Percentiles rank a stretch among this genome's conserved stretches.
Evolutionary conservation across 2,888 invertebrate species (phyloP).

Genomic region (Harpalus rubripes): DNA sequence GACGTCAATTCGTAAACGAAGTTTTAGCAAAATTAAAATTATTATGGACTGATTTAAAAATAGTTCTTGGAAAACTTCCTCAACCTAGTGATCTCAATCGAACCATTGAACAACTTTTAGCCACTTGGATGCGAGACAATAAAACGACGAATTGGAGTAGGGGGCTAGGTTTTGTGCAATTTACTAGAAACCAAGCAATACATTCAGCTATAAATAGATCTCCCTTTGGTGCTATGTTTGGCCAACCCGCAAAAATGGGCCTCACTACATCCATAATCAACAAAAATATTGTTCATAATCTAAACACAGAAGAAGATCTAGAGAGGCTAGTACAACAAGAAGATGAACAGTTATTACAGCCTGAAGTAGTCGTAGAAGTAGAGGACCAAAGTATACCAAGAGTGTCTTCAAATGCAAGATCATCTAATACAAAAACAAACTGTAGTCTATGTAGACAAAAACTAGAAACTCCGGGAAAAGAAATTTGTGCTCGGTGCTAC

Average conservation of each 20-base stretch:
- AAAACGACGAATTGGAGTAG: not conserved
- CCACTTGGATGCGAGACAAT: not conserved
- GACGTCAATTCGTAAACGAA: slow-evolving; percentile 72
- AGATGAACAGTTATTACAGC: not conserved
- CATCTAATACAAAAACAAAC: not conserved
- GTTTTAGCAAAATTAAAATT: slow-evolving; percentile 70
- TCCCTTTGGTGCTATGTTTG: not conserved
- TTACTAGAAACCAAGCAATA: not conserved
- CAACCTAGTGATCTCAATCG: not conserved
- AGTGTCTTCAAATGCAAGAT: not conserved
- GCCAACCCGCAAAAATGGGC: not conserved
- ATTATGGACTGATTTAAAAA: slow-evolving; percentile 74
- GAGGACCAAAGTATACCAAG: not conserved
- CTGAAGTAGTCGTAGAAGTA: not conserved
- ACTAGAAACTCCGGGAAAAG: not conserved
- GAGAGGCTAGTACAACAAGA: not conserved
- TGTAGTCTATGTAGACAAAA: not conserved
- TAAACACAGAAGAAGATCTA: not conserved
- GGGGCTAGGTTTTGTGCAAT: not conserved
- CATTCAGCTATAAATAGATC: not conserved
- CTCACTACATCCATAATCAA: not conserved
- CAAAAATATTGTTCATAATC: not conserved
- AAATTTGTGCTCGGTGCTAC: not conserved
- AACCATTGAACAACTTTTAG: not conserved
- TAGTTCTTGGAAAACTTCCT: slow-evolving; percentile 74